Evolutionary conservation across 2,888 invertebrate genomes (phyloP).

Genomic region (Spatulosminthurus flaviceps): DNA sequence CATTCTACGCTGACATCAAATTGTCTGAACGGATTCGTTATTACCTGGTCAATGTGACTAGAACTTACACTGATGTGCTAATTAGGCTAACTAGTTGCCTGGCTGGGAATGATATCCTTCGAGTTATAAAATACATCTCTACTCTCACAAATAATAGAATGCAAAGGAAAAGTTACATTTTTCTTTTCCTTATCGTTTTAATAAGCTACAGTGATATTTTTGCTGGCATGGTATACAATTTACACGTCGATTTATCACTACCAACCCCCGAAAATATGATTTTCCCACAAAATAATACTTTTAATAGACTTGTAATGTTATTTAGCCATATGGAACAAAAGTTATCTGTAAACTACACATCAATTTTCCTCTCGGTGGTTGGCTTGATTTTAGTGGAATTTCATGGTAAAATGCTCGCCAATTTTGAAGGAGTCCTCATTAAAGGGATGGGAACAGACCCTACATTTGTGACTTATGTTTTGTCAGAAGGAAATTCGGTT

Average conservation of each 20-base stretch:
- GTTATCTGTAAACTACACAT: neutral
- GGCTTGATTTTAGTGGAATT: neutral
- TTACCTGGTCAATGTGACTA: neutral
- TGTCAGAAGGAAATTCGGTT: no score
- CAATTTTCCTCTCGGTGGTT: neutral
- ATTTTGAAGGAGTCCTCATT: neutral
- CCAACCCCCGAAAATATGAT: neutral
- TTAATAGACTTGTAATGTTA: neutral
- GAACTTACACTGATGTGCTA: neutral
- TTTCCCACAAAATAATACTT: neutral
- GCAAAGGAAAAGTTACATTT: no score
- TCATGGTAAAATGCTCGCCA: neutral
- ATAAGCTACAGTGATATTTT: no score
- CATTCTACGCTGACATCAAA: neutral
- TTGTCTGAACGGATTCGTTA: neutral
- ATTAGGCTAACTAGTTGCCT: neutral
- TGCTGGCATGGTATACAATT: no score
- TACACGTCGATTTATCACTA: no score
- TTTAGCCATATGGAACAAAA: neutral
- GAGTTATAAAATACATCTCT: no score
- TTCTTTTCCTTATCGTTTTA: no score
- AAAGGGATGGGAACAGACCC: neutral
- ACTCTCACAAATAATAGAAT: no score
- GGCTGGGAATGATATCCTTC: no score
- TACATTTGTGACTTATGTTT: neutral